phyloP scores from a whole-genome alignment of 2,888 invertebrate species.

The Drosophila ezoana region DNA sequence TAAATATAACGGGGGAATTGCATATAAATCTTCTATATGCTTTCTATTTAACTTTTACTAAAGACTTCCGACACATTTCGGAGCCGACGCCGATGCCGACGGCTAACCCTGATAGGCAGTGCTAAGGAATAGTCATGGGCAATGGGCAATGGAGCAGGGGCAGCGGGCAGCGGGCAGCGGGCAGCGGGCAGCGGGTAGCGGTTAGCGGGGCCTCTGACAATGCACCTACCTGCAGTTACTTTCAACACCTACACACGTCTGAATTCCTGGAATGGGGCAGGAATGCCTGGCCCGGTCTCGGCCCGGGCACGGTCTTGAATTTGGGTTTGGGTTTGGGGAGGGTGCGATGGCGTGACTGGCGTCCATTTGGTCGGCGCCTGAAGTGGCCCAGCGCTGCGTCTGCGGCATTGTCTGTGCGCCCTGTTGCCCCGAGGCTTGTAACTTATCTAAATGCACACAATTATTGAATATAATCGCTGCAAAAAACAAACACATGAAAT shows the following conservation, averaged over 20 bases:
- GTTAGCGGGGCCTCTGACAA: slow-evolving; percentile 18
- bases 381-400: slow-evolving; percentile 48
- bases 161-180: not conserved
- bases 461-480: slow-evolving; percentile 80
- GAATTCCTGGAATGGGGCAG: slow-evolving; percentile 10
- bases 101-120: slow-evolving; percentile 12
- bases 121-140: not conserved
- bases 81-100: slow-evolving; percentile 50
- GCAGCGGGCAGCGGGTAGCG: not conserved
- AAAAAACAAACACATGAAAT: slow-evolving; percentile 55
- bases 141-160: not conserved
- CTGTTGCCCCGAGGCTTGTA: slow-evolving; percentile 63
- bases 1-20: slow-evolving; percentile 63
- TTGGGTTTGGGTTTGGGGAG: slow-evolving; percentile 27
- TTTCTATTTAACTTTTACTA: slow-evolving; percentile 78
- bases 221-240: slow-evolving; percentile 63
- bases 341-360: slow-evolving; percentile 74
- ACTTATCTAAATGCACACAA: slow-evolving; percentile 81
- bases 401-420: slow-evolving; percentile 49
- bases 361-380: slow-evolving; percentile 66
- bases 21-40: slow-evolving; percentile 74
- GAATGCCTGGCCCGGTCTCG: not conserved
- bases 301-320: not conserved
- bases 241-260: slow-evolving; percentile 74
- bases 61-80: slow-evolving; percentile 77